Conservation (phyloP, 1,140 invertebrate genomes). For the Lineus longissimus region DNA sequence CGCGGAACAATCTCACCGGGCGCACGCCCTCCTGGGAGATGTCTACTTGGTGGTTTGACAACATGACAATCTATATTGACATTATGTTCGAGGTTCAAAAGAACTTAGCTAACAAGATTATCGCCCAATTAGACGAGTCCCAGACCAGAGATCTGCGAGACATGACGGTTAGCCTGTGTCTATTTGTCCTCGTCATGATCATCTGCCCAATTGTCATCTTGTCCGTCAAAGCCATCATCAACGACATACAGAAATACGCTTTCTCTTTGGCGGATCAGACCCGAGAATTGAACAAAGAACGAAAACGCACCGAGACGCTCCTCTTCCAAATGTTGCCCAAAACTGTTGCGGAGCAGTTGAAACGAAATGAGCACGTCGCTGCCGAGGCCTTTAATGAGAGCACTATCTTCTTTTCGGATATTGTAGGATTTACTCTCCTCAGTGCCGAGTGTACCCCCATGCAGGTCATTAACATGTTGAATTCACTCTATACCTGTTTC, state of each 20-base stretch:
- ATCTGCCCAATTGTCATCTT: conserved; percentile 23
- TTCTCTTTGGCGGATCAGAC: conserved; percentile 17
- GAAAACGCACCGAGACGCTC: conserved; percentile 24
- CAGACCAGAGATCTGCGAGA: conserved; percentile 18
- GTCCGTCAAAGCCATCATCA: conserved; percentile 18
- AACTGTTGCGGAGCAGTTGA: conserved; percentile 79
- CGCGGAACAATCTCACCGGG: conserved; percentile 9
- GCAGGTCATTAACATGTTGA: conserved; percentile 20
- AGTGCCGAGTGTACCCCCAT: conserved; percentile 15
- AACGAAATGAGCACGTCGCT: conserved; percentile 65
- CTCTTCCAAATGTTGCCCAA: conserved; percentile 13
- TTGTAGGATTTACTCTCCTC: conserved; percentile 20
- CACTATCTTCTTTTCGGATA: conserved; percentile 45
- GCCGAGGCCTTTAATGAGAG: conserved; percentile 22
- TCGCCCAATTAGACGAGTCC: neutral
- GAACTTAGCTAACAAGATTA: neutral
- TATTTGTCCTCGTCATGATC: conserved; percentile 21
- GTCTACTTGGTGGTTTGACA: conserved; percentile 22
- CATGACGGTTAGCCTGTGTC: conserved; percentile 12
- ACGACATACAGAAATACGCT: conserved; percentile 20
- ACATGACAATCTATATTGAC: conserved; percentile 29
- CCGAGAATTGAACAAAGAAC: conserved; percentile 23
- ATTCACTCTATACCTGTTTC: conserved; percentile 22
- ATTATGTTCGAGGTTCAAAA: conserved; percentile 12
- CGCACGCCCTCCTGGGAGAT: conserved; percentile 11